Base-by-base conservation (phyloP, 2,888 invertebrate genomes). In the Xestia c-nigrum region DNA sequence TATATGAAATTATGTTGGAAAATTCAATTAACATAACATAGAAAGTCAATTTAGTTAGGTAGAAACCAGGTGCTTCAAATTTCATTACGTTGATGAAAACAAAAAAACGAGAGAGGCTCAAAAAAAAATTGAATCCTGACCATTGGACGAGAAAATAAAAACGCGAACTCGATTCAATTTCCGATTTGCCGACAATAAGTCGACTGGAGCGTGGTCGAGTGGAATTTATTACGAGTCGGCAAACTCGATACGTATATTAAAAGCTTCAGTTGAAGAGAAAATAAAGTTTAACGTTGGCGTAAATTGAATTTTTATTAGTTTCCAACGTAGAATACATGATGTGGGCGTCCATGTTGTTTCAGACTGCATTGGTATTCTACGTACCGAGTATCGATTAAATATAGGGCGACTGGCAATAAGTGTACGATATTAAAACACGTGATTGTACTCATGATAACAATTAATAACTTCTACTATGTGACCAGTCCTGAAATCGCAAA, bases 161-260 rank as follows among this genome's bases (percentile, higher is more conserved):
- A 75, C 43, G 70, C 74, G 52, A 76, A 64, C 72, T 79, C 73
- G 75, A 88, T 88, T 87, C 85, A 87, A 88, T 90, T 89, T 88
- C 81, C 86, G 81, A 85, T 88, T 84, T 84, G 72, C 80, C 81
- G 73, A 83, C 74, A 81, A 81, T 64, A 74, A 85, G 72, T 78
- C 85, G 77, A 81, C 72, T 83, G 80, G 66, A 85, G 83, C 83
- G 78, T 80, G 67, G 74, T n/a, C 61, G 72, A 85, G 77, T 72
- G 77, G 74, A 83, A 83, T 87, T 84, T 84, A 82, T 86, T 82
- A 78, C 72, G 76, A 87, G 80, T 81, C 66, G 67, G 69, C 67
- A 80, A 85, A 80, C 83, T 85, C 76, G 63, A 86, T 84, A 43
- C 10, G 43, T 43, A 64, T 74, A 75, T 76, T 80, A 74, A 79